Percentiles rank a stretch among this genome's conserved stretches.
These are phyloP conservation scores for Phalanger gymnotis DNA, from an alignment of 2,797 vertebrate genomes.

Conservation along the genomic window DNA sequence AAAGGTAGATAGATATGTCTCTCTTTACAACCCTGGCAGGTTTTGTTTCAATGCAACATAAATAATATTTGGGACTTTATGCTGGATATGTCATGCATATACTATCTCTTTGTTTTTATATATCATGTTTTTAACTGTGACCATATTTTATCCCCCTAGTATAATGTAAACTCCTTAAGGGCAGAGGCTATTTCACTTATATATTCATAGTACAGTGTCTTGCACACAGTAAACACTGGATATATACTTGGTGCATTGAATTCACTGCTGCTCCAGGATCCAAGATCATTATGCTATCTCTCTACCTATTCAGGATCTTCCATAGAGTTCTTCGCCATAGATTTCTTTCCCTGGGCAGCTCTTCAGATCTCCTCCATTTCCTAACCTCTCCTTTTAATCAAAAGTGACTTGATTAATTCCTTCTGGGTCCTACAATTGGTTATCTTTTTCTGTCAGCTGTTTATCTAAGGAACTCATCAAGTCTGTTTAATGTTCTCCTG, in stretches of 20 bases:
- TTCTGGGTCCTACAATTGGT: background rate
- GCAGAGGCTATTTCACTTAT: background rate
- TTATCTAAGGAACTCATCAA: background rate
- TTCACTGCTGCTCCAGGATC: background rate
- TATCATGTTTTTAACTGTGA: background rate
- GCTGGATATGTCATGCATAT: background rate
- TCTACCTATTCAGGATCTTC: background rate
- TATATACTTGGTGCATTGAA: background rate
- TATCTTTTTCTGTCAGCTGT: background rate
- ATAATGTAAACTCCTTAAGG: background rate
- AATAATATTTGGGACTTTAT: background rate
- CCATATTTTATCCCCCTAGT: rapidly evolving
- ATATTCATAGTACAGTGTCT: background rate
- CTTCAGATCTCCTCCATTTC: background rate
- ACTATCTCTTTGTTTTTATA: background rate
- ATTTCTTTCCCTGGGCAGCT: background rate
- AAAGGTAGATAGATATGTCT: background rate
- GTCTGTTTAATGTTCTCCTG: no score
- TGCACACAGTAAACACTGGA: background rate
- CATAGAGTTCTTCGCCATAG: background rate
- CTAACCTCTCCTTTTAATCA: background rate
- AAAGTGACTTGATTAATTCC: background rate
- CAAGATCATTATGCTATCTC: background rate
- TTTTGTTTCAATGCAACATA: background rate
- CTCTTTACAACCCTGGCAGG: background rate